phyloP scores from a whole-genome alignment of 2,113 vertebrate genomes.

The Agelaius tricolor region DNA sequence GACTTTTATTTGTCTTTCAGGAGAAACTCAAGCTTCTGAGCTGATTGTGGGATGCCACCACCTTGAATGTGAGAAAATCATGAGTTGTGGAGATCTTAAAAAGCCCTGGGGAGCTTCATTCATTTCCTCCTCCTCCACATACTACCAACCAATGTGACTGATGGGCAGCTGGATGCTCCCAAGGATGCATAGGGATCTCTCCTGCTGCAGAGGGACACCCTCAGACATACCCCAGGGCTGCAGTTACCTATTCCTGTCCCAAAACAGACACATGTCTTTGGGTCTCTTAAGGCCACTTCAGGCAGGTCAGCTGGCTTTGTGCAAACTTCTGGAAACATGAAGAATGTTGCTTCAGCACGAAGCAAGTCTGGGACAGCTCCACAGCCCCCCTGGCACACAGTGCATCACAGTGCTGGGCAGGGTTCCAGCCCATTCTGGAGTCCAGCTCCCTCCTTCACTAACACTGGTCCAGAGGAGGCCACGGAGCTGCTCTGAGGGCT shows the following conservation, averaged over 20 bases:
- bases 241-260: not conserved
- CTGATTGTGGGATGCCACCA: not conserved
- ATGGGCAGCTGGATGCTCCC: not conserved
- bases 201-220: not conserved
- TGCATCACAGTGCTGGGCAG: not conserved
- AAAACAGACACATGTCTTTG: not conserved
- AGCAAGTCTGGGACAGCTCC: not conserved
- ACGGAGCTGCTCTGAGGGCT: not conserved
- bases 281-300: not conserved
- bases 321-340: not conserved
- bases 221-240: not conserved
- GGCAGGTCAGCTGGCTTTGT: not conserved
- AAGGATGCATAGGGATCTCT: not conserved
- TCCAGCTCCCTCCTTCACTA: not conserved
- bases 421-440: not conserved
- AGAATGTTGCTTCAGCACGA: not conserved
- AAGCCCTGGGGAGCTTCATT: not conserved
- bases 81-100: not conserved
- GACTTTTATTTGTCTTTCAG: not conserved
- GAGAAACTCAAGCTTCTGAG: not conserved
- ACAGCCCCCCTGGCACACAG: fast-evolving
- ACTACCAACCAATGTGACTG: not conserved
- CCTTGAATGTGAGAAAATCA: not conserved
- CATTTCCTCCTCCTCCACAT: not conserved
- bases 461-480: not conserved